Evolutionary conservation across 1,140 invertebrate species (phyloP), one percentile per base, ranked within the genome.

Genomic region (Anastatus disparis): DNA sequence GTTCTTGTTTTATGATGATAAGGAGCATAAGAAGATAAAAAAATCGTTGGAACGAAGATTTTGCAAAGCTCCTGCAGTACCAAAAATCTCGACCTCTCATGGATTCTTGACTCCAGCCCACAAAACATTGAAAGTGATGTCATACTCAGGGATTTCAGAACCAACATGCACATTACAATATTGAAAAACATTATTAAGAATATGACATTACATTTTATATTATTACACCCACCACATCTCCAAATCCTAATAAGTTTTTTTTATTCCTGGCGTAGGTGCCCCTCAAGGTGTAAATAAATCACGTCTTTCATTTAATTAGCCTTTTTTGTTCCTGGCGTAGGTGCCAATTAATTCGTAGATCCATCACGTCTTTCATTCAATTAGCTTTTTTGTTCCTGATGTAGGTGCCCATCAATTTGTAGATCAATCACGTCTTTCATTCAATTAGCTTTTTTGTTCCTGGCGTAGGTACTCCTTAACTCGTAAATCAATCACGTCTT

Each of bases 1-100:
- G 46, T 48, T 48, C 17, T 48, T 48, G 46, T 48, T 48, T 48
- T 48, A 48, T 48, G 46, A 48, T 48, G 46, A 48, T 10, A 48
- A 48, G 46, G 46, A 48, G 17, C 46, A 48, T 48, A 48, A 48
- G n/a, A 13, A n/a, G 20, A 13, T n/a, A 20, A 48, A 48, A 48
- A 48, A 48, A 48, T 13, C 46, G 7, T 40, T 40, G 38, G 38
- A 40, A 13, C 38, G 38, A 13, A 40, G 38, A 40, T 40, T 40
- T 13, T 40, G 7, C 13, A 40, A 40, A 8, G 38, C 7, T 40
- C 38, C 13, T 8, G 13, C 38, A 40, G 38, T 13, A 40, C 38
- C 38, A 40, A 40, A 40, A 40, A 40, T 40, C 38, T 40, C 38
- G 38, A 40, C 38, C 13, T 40, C 7, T 13, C 38, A 40, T 40